Evolutionary conservation across 2,797 vertebrate species (phyloP), one percentile per base, ranked within the genome.

Genomic region (Pantherophis alleghaniensis): DNA sequence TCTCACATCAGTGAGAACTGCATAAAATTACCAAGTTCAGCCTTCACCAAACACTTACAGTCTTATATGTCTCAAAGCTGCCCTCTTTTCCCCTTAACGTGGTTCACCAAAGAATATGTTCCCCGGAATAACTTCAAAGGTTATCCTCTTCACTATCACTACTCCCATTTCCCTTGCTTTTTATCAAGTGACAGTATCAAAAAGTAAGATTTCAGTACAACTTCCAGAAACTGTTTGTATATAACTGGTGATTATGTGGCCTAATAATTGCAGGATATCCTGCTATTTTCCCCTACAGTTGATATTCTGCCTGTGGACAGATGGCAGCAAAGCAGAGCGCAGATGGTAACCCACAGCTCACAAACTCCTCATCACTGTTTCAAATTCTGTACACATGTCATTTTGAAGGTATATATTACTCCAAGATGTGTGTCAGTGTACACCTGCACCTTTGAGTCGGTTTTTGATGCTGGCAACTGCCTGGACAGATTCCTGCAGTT

Each of bases 11-110:
- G 69, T 96, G 96, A 61, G 95, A 96, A 96, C 95, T 94, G 97
- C 96, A 97, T 97, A 97, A 94, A 93, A 97, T 98, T 97, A 97
- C 95, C 97, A 97, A 96, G 97, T 95, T 93, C 95, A 95, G 94
- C 94, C 94, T 90, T 94, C 92, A 93, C 94, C 93, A 97, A 97
- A 87, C 79, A 95, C 69, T 95, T 93, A 94, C 88, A 95, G 66
- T 53, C 91, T 79, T 95, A 94, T 95, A 90, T 59, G 93, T 94
- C 94, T 37, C 91, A 96, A 97, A 96, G 3, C 3, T 92, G 93
- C 37, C 86, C 4, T 18, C 79, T 32, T 2, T 91, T 95, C 94
- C 94, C 69, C 26, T 94, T 93, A 87, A 90, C 42, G 0, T 20
- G 69, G 93, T 60, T 93, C 94, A 87, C 92, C 93, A 60, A 66